Evolutionary conservation across 64 coral and sea anemone species (phyloP).

Genomic region (Stylophora pistillata): DNA sequence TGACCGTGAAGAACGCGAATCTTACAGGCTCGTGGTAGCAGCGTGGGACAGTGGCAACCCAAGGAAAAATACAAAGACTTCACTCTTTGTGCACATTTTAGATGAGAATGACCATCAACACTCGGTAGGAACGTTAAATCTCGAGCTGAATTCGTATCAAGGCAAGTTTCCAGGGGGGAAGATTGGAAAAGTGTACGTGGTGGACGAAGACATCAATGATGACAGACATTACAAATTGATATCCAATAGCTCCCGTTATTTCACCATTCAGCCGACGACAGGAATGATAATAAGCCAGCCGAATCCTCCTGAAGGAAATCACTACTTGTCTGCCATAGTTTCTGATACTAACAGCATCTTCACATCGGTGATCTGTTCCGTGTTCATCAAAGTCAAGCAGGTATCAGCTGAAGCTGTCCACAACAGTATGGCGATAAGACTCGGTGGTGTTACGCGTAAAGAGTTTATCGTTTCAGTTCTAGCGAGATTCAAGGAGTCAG

Average conservation of each 20-base stretch:
- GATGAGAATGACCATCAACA: constrained; percentile 95
- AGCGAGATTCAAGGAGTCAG: constrained; percentile 53
- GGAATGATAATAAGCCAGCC: constrained; percentile 68
- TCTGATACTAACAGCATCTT: constrained; percentile 68
- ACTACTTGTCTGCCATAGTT: constrained; percentile 63
- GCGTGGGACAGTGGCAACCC: constrained; percentile 80
- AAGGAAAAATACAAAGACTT: constrained; percentile 20
- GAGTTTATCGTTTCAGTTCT: constrained; percentile 47
- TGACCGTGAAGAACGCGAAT: constrained; percentile 71
- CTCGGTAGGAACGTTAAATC: constrained; percentile 51
- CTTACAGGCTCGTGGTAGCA: constrained; percentile 57
- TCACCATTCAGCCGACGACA: constrained; percentile 64
- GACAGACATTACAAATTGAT: constrained; percentile 55
- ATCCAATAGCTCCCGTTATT: constrained; percentile 49
- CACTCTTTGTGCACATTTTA: constrained; percentile 60
- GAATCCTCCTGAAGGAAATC: constrained; percentile 54
- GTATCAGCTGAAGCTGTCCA: constrained; percentile 70
- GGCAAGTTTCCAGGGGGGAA: constrained; percentile 64
- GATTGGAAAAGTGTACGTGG: constrained; percentile 86
- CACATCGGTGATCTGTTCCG: constrained; percentile 53
- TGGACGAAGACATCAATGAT: constrained; percentile 85
- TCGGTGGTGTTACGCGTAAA: constrained; percentile 24
- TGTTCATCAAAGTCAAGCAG: constrained; percentile 63
- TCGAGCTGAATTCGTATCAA: constrained; percentile 68
- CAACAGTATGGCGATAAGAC: constrained; percentile 77